phyloP scores from a whole-genome alignment of 2,797 vertebrate species.

The Oreonectes daqikongensis region DNA sequence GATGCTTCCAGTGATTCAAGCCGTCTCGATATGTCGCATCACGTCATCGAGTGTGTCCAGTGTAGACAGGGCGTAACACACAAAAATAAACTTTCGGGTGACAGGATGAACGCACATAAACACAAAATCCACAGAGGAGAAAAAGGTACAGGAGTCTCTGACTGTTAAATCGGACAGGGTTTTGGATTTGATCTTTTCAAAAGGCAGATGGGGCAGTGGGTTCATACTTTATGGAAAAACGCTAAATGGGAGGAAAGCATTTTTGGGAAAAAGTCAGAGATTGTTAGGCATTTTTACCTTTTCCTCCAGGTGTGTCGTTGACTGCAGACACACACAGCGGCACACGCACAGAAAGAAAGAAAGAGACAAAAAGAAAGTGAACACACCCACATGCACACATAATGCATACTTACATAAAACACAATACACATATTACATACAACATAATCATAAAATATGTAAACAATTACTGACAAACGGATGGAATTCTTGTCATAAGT shows the following conservation, averaged over 20 bases:
- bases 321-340: slow-evolving; percentile 87
- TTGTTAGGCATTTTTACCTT: slow-evolving; percentile 86
- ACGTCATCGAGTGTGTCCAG: neutral
- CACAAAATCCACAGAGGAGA: slow-evolving; percentile 51
- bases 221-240: slow-evolving; percentile 18
- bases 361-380: slow-evolving; percentile 71
- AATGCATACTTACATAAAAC: slow-evolving; percentile 27
- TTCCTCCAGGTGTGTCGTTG: slow-evolving; percentile 96
- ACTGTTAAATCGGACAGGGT: neutral
- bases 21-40: neutral
- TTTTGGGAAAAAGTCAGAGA: slow-evolving; percentile 21
- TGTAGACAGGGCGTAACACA: neutral
- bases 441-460: slow-evolving; percentile 1
- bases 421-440: slow-evolving; percentile 19
- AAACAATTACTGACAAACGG: neutral
- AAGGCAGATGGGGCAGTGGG: neutral
- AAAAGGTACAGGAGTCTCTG: slow-evolving; percentile 49
- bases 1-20: neutral
- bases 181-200: neutral
- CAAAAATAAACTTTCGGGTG: neutral
- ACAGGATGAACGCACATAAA: slow-evolving; percentile 13
- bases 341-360: slow-evolving; percentile 81
- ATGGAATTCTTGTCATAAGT: neutral
- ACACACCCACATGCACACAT: slow-evolving; percentile 33
- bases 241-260: slow-evolving; percentile 2